Conservation (phyloP, 1,140 invertebrate species). For the Meloidogyne floridensis region DNA sequence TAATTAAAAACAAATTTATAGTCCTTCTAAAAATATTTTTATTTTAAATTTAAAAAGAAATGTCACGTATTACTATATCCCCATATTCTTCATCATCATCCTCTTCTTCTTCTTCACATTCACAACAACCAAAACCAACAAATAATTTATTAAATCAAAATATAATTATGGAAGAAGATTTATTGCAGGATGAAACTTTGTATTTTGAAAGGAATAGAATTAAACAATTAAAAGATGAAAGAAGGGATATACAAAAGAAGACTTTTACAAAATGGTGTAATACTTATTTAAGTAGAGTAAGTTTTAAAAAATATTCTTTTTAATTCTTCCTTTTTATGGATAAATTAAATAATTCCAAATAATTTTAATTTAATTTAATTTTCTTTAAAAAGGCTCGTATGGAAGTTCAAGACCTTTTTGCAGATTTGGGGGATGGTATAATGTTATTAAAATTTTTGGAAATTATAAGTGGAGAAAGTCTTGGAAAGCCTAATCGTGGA, state of each 20-base stretch:
- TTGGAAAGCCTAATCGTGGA: conserved; percentile 93
- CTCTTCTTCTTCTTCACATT: background rate
- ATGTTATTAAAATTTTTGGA: conserved; percentile 83
- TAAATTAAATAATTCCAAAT: background rate
- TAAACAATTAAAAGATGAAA: conserved; percentile 91
- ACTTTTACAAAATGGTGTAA: conserved; percentile 99
- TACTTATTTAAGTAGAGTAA: conserved; percentile 91
- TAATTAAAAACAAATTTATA: too few species aligned
- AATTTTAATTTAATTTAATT: background rate
- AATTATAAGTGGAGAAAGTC: conserved; percentile 95
- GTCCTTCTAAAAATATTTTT: too few species aligned
- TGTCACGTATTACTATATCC: background rate
- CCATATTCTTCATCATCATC: background rate
- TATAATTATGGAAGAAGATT: conserved; percentile 41
- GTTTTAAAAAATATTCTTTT: conserved; percentile 32
- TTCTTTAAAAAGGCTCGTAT: conserved; percentile 73
- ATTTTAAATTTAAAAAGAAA: background rate
- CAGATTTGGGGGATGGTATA: conserved; percentile 87
- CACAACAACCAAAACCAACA: conserved; percentile 7
- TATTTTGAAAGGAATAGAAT: conserved; percentile 68
- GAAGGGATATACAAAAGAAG: conserved; percentile 97
- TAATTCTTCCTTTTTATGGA: too few species aligned
- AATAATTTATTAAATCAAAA: conserved; percentile 17
- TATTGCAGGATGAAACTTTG: conserved; percentile 47
- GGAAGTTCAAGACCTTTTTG: conserved; percentile 95